These are phyloP conservation scores for Taphrorychus bicolor DNA, from an alignment of 2,888 invertebrate species.

Conservation along the genomic window DNA sequence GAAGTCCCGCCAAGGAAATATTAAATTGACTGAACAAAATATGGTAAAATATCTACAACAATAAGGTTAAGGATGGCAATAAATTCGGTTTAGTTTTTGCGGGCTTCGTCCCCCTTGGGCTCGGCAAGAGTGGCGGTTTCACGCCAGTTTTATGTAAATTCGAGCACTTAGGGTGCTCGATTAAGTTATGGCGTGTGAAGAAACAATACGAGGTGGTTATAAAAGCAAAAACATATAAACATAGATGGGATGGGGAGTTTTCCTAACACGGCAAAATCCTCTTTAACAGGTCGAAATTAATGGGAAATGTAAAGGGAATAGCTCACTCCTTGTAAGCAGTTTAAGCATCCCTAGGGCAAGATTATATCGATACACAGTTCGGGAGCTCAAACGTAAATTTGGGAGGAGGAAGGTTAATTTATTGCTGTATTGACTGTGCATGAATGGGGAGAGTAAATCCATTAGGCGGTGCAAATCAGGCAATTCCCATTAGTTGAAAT, in stretches of 20 bases:
- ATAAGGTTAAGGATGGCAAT: slow-evolving; percentile 21
- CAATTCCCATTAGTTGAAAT: background rate
- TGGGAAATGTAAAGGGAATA: slow-evolving; percentile 9
- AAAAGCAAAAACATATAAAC: background rate
- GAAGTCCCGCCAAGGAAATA: slow-evolving; percentile 14
- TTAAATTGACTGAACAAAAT: slow-evolving; percentile 24
- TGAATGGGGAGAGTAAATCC: background rate
- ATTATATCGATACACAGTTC: slow-evolving; percentile 21
- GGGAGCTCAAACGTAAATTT: slow-evolving; percentile 15
- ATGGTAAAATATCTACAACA: slow-evolving; percentile 26
- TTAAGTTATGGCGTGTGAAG: background rate
- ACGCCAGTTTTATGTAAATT: slow-evolving; percentile 10
- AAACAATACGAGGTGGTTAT: background rate
- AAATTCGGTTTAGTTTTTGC: slow-evolving; percentile 18
- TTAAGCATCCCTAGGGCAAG: slow-evolving; percentile 6
- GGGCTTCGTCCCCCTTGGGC: background rate
- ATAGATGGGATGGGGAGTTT: background rate
- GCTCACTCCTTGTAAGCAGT: slow-evolving; percentile 10
- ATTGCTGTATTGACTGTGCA: background rate
- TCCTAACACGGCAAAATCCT: background rate
- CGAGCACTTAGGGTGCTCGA: background rate
- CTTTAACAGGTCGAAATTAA: slow-evolving; percentile 6
- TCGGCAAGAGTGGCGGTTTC: background rate
- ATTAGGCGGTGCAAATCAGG: background rate
- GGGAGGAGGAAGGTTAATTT: slow-evolving; percentile 4